These are phyloP conservation scores for Tolypeutes matacus DNA, from an alignment of 2,797 vertebrate genomes.

Conservation along the genomic window DNA sequence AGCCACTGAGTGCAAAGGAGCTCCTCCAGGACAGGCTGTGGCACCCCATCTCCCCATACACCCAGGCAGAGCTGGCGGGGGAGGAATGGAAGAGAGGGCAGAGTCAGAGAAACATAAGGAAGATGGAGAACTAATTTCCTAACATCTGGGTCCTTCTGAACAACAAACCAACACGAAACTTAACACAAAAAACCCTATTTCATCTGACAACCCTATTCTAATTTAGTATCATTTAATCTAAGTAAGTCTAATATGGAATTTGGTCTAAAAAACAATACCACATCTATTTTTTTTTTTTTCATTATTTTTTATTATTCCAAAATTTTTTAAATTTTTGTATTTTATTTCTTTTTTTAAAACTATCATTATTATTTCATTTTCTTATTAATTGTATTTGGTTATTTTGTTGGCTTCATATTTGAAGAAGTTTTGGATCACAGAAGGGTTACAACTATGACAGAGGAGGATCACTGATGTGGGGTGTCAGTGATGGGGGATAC, in stretches of 20 bases:
- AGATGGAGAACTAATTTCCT: neutral
- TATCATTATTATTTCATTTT: too few relatives aligned
- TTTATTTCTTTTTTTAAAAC: too few relatives aligned
- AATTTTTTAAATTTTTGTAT: too few relatives aligned
- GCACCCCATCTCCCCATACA: too few relatives aligned
- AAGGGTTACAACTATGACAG: too few relatives aligned
- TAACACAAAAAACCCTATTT: conserved; percentile 16
- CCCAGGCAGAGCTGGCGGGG: rapidly evolving
- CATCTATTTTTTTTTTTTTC: neutral
- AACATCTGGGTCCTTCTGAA: neutral
- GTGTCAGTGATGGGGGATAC: too few relatives aligned
- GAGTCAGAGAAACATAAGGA: neutral
- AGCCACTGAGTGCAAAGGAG: neutral
- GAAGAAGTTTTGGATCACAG: too few relatives aligned
- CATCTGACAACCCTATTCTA: neutral
- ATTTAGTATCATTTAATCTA: conserved; percentile 35
- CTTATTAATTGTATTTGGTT: too few relatives aligned
- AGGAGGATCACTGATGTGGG: too few relatives aligned
- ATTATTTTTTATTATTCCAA: too few relatives aligned
- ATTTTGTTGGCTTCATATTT: too few relatives aligned
- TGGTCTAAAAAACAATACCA: neutral
- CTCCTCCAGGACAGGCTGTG: rapidly evolving
- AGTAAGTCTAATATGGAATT: neutral
- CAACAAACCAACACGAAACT: neutral
- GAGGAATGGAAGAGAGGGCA: rapidly evolving